phyloP scores from a whole-genome alignment of 2,113 vertebrate species.

The Colaptes auratus region DNA sequence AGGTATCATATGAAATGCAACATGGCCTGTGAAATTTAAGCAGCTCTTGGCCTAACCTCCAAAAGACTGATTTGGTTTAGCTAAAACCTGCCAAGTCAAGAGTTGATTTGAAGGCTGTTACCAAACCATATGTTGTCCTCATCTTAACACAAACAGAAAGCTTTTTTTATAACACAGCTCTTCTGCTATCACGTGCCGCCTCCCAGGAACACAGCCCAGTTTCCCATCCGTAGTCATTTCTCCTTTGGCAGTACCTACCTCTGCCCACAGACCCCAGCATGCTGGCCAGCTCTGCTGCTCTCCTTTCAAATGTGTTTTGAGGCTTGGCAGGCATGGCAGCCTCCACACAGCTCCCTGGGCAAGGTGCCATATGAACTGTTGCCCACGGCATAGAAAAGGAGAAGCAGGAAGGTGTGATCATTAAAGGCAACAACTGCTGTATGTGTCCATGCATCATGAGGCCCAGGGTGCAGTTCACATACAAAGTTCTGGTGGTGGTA shows the following conservation, averaged over 20 bases:
- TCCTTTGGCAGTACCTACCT: background rate
- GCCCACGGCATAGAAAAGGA: background rate
- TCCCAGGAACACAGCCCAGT: background rate
- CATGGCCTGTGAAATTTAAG: constrained; percentile 40
- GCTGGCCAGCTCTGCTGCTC: background rate
- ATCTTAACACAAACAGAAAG: background rate
- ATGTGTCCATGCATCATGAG: background rate
- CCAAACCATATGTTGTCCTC: constrained; percentile 32
- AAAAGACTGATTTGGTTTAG: constrained; percentile 25
- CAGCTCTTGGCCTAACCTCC: constrained; percentile 35
- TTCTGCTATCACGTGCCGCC: background rate
- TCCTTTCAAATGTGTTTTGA: background rate
- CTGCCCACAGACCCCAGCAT: background rate
- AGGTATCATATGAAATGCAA: constrained; percentile 20
- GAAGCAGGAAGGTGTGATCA: background rate
- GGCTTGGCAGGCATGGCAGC: background rate
- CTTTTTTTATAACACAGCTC: background rate
- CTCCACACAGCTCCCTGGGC: background rate
- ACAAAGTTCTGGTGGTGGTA: background rate
- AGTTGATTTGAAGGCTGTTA: constrained; percentile 39
- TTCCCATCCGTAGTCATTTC: background rate
- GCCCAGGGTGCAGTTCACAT: background rate
- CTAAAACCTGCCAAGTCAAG: constrained; percentile 46
- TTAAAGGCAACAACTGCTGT: background rate
- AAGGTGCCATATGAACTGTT: background rate